Conservation (phyloP, 2,888 invertebrate species). For the Drosophila affinis region DNA sequence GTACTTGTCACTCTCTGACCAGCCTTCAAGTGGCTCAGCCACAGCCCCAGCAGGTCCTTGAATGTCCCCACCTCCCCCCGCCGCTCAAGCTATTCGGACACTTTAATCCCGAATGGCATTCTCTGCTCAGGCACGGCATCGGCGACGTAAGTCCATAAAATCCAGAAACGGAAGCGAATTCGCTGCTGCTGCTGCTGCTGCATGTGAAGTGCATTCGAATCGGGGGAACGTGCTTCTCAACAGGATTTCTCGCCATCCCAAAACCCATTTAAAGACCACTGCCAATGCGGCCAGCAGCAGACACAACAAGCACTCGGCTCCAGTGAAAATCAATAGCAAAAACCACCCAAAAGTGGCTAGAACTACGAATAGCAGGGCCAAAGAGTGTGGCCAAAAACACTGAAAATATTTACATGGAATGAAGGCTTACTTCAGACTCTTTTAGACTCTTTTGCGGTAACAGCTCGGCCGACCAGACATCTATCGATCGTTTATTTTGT, state of each 20-base stretch:
- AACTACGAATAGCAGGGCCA: slow-evolving; percentile 24
- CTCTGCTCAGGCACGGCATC: slow-evolving; percentile 26
- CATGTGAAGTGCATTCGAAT: slow-evolving; percentile 49
- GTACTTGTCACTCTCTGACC: slow-evolving; percentile 40
- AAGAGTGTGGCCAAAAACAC: slow-evolving; percentile 14
- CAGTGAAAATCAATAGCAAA: slow-evolving; percentile 29
- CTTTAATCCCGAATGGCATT: slow-evolving; percentile 45
- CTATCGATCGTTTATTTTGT: slow-evolving; percentile 14
- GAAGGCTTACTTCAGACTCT: neutral
- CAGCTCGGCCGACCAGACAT: neutral
- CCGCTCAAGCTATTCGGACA: slow-evolving; percentile 37
- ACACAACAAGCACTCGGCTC: slow-evolving; percentile 28
- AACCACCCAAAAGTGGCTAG: neutral
- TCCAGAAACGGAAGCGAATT: slow-evolving; percentile 36
- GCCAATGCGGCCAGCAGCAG: slow-evolving; percentile 37
- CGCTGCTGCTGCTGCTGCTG: slow-evolving; percentile 49
- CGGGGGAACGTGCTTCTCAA: slow-evolving; percentile 39
- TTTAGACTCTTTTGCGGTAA: neutral
- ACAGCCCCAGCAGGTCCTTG: slow-evolving; percentile 6
- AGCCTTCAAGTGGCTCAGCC: slow-evolving; percentile 3
- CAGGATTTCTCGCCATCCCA: slow-evolving; percentile 37
- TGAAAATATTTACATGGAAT: neutral
- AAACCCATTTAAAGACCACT: slow-evolving; percentile 56
- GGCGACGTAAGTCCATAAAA: slow-evolving; percentile 44
- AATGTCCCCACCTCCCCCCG: neutral